Evolutionary conservation across 2,888 invertebrate species (phyloP), one percentile per base, ranked within the genome.

Genomic region (Ctena decussata): DNA sequence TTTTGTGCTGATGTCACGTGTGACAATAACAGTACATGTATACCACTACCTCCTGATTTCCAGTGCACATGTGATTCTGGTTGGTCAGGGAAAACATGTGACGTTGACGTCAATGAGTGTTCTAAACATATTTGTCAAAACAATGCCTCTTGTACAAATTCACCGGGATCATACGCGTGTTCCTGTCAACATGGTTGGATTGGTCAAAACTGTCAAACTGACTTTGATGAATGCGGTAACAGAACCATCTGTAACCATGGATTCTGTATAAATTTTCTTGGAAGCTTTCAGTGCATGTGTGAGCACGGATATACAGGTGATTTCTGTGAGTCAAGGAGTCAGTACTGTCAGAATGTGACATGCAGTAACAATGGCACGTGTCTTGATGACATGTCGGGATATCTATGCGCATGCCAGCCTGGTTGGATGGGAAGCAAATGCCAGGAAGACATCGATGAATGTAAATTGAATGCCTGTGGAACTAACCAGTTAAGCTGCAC

Each of bases 101-200:
- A 88, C 69, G 41, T 57, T 30, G 92, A 92, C 78, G 80, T 92
- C 6, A 84, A 92, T 81, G 92, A 92, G 82, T 93, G 92, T 77
- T 72, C 70, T 8, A 80, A 83, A n/a, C 44, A 80, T 49, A 84
- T 89, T 1, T 93, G 92, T 81, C 71, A 86, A 35, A 84, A 91
- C 35, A 77, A 77, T 15, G 84, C 78, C 8, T 46, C 77, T 5
- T 90, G 90, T 69, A 41, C 39, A 11, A 87, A 91, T 60, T n/a
- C 72, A 12, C 72, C 78, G 0, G 87, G 89, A 18, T 86, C 77
- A 0, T 93, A 88, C 82, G 37, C 41, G 15, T 93, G 93, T 76
- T 74, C 80, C 24, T 87, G 87, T 76, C 44, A 70, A 24, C 27
- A 35, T 35, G 87, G 86, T 5, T 89, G 89, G 89, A 76, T 75